Evolutionary conservation across 2,888 invertebrate genomes (phyloP), one percentile per base, ranked within the genome.

Genomic region (Cataglyphis rosenhaueri): DNA sequence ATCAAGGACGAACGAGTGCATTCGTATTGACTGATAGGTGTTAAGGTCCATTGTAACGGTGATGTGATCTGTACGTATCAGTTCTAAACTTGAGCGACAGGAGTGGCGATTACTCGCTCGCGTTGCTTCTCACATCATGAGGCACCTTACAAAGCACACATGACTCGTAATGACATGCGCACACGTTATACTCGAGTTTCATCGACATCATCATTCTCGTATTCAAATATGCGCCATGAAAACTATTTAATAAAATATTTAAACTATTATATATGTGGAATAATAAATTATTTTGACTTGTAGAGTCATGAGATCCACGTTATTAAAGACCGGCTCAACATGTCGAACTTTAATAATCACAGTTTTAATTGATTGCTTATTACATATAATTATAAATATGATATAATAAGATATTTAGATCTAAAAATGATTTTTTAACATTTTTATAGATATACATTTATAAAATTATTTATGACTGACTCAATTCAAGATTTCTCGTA

Each of bases 1-100:
- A 94, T 94, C 94, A 94, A 93, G 93, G 93, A 93, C 94, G 94
- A 94, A 94, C 93, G 93, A 94, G 94, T 94, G 94, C 92, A 94
- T 94, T 94, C 92, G 93, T 92, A 94, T 94, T 94, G 94, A 94
- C 93, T 93, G 94, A 94, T 94, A 93, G 94, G 91, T 93, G 90
- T 92, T 91, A 92, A 92, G 92, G 92, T 93, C 91, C 92, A 93
- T 92, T 92, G 92, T 89, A 89, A 88, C 87, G 85, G 85, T 89
- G 91, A 88, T 90, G 86, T 79, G 85, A 90, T 85, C 81, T 85
- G 82, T 85, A 86, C 85, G 87, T 81, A 88, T 86, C 84, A 71
- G 76, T 84, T 74, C 87, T 87, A 86, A 89, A 86, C 81, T 73
- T 86, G 85, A 74, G 73, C 86, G 74, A 75, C 85, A 70, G 65